Conservation (phyloP, 2,797 vertebrate genomes). For the Acipenser oxyrinchus region DNA sequence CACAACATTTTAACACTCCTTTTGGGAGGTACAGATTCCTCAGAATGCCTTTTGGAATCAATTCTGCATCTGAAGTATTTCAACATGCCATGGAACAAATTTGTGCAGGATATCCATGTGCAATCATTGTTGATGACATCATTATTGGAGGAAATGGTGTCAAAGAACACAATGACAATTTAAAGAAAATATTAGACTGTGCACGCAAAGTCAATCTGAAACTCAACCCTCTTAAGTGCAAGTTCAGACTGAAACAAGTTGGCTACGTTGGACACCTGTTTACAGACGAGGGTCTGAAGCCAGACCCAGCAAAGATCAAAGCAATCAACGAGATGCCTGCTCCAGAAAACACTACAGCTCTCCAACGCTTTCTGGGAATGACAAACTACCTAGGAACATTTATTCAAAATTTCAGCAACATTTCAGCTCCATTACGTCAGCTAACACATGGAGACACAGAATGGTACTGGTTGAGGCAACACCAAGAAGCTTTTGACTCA, state of each 20-base stretch:
- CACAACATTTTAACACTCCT: conserved; percentile 23
- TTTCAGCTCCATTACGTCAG: conserved; percentile 17
- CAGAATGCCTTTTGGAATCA: conserved; percentile 21
- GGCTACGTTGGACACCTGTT: conserved; percentile 22
- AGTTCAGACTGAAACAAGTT: conserved; percentile 16
- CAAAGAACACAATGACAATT: conserved; percentile 22
- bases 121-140: conserved; percentile 28
- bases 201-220: conserved; percentile 20
- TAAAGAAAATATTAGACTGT: conserved; percentile 11
- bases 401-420: conserved; percentile 3
- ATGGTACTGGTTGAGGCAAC: conserved; percentile 22
- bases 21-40: conserved; percentile 27
- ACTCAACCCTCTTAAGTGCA: conserved; percentile 22
- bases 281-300: conserved; percentile 6
- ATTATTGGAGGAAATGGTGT: conserved; percentile 13
- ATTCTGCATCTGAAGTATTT: conserved; percentile 24
- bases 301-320: not conserved
- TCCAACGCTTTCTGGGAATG: conserved; percentile 25
- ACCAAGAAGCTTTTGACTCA: conserved; percentile 1
- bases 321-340: too few species aligned
- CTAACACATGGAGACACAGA: conserved; percentile 14
- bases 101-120: conserved; percentile 18
- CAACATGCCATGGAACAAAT: conserved; percentile 27
- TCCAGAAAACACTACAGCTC: not conserved
- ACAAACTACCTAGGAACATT: conserved; percentile 19